Percentiles rank a stretch among this genome's conserved stretches.
These are phyloP conservation scores for Drosophila chauvacae DNA, from an alignment of 1,140 invertebrate genomes.

Conservation along the genomic window DNA sequence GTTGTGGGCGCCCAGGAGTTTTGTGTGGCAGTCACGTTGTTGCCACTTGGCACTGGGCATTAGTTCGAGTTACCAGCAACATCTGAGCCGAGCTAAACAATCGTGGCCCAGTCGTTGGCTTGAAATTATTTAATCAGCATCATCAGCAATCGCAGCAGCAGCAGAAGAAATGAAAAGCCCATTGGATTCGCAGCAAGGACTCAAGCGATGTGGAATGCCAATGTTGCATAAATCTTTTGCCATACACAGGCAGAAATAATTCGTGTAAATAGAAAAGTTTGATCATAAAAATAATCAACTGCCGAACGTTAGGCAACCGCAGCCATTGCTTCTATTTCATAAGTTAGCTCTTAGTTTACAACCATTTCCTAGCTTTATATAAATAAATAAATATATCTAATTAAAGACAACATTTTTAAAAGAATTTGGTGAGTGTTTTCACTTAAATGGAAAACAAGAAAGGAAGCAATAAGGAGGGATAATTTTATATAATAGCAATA, in stretches of 20 bases:
- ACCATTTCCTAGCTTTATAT: too few relatives aligned
- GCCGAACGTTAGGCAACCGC: too few relatives aligned
- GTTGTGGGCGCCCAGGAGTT: constrained; percentile 53
- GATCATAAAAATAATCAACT: background rate
- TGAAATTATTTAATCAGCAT: constrained; percentile 57
- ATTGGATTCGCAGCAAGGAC: constrained; percentile 33
- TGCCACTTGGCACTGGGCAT: constrained; percentile 76
- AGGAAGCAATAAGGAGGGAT: background rate
- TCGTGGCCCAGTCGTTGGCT: constrained; percentile 45
- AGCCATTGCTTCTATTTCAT: too few relatives aligned
- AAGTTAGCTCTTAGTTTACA: background rate
- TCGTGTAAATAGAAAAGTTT: background rate
- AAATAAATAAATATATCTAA: too few relatives aligned
- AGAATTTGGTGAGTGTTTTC: too few relatives aligned
- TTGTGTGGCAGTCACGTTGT: constrained; percentile 71
- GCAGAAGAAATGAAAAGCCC: constrained; percentile 44
- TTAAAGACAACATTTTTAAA: too few relatives aligned
- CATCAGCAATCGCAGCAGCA: constrained; percentile 37
- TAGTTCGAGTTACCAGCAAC: constrained; percentile 33
- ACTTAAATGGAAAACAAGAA: background rate
- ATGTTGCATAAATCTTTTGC: constrained; percentile 40
- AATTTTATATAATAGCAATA: too few relatives aligned
- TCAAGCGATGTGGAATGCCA: constrained; percentile 23
- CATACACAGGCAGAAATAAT: constrained; percentile 1
- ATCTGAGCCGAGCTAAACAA: constrained; percentile 31